Conservation (phyloP, 2,113 vertebrate species). For the Nicator chloris region DNA sequence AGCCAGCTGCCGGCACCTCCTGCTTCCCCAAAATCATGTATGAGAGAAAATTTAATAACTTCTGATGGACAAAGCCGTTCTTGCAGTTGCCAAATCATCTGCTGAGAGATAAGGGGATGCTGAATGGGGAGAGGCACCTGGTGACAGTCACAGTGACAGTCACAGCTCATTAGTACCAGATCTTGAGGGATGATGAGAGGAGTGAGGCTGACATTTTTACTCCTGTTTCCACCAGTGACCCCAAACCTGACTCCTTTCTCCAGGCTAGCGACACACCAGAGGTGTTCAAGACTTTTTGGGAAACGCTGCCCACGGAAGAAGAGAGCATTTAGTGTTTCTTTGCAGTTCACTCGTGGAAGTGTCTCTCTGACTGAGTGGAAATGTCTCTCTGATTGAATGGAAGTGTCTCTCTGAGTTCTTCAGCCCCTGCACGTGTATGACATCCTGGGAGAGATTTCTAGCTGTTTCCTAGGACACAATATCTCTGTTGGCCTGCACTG, state of each 20-base stretch:
- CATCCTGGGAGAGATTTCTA: background rate
- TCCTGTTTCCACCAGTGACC: background rate
- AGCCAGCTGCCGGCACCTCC: background rate
- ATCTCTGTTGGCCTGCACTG: background rate
- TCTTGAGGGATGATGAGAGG: background rate
- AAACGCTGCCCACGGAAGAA: background rate
- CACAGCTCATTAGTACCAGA: too few relatives aligned
- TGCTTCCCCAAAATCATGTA: background rate
- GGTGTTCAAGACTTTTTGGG: background rate
- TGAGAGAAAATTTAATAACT: background rate
- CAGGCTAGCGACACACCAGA: background rate
- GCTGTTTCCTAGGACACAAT: background rate
- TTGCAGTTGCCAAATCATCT: background rate
- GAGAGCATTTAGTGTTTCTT: background rate
- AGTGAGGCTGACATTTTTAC: background rate
- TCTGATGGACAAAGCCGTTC: background rate
- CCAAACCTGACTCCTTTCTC: background rate
- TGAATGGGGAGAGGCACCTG: background rate
- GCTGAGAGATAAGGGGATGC: background rate
- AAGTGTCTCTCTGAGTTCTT: background rate
- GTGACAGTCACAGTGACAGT: background rate
- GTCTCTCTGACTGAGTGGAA: background rate
- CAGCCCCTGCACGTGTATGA: background rate
- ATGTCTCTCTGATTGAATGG: background rate
- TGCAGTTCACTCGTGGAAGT: background rate